Base-by-base conservation (phyloP, 2,888 invertebrate genomes). In the Drosophila maculinotata region DNA sequence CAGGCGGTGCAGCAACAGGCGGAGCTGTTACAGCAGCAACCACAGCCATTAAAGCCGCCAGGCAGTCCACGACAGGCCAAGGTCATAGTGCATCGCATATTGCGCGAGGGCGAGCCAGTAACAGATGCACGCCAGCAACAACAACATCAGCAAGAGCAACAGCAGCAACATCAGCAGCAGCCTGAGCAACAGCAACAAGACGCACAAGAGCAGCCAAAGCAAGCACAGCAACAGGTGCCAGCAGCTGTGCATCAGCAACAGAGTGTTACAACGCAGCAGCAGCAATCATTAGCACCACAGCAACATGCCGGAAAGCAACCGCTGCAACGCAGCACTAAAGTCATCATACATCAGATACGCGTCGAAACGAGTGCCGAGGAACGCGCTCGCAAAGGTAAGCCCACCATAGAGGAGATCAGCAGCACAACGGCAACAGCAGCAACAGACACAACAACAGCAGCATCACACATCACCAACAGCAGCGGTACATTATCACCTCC, bases 51-150 rank as follows among this genome's bases (percentile, higher is more conserved):
- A 6, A 86, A 74, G 15, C 45, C 80, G 3, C 79, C 81, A 8
- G 87, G 71, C 2, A 87, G 84, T 57, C 79, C 83, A 3, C 59
- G 73, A 0, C 78, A 84, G 52, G 76, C 73, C 14, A 90, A 81
- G 69, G 87, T 90, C 44, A 90, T 90, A 60, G 78, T 89, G 26
- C 90, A 89, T 59, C 80, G 84, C 36, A 64, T 81, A 35, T 69
- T 87, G 3, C 52, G 63, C 6, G 75, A 42, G 8, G 20, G 1
- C n/a, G 6, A 51, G 10, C 38, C 54, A 1, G 26, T 20, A 17
- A 5, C 17, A 25, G 53, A 54, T 3, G 53, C 28, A 20, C 20
- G 9, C 5, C 57, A 56, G 57, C 45, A 62, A 25, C 63, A 51
- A 31, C 54, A 35, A 9, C 17, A n/a, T 6, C 5, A 31, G 9